A percentile compares a stretch with the other conserved stretches of the same genome.
phyloP scores from a whole-genome alignment of 2,888 invertebrate genomes.

The Ceramica pisi region DNA sequence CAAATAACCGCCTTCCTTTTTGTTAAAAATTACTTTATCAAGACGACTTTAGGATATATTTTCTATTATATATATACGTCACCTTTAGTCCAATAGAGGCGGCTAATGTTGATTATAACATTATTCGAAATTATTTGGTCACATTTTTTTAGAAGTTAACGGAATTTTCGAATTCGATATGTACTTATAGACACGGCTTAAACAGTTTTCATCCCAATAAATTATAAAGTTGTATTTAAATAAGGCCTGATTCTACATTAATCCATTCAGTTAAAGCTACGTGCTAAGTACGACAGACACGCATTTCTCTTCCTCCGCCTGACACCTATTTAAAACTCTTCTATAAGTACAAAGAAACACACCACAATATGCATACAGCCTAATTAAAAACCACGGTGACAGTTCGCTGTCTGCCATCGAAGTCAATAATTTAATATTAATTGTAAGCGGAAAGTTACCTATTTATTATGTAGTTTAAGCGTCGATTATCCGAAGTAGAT shows the following conservation, averaged over 20 bases:
- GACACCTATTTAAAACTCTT: constrained; percentile 44
- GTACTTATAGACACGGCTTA: neutral
- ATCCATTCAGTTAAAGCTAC: constrained; percentile 21
- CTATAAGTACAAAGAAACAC: constrained; percentile 52
- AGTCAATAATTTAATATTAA: constrained; percentile 70
- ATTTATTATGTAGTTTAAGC: constrained; percentile 65
- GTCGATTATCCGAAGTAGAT: constrained; percentile 63
- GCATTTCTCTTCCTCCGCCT: constrained; percentile 42
- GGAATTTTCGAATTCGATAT: neutral
- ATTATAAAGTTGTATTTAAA: no score
- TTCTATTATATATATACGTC: no score
- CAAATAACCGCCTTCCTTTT: no score
- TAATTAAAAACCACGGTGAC: constrained; percentile 62
- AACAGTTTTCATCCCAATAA: constrained; percentile 15
- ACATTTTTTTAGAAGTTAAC: constrained; percentile 10
- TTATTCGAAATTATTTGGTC: constrained; percentile 43
- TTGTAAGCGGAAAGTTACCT: constrained; percentile 68
- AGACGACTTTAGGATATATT: no score
- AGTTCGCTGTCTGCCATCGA: constrained; percentile 60
- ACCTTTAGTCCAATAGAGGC: constrained; percentile 32
- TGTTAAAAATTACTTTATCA: no score
- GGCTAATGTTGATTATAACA: constrained; percentile 40
- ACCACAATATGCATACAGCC: constrained; percentile 32
- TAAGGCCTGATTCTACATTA: neutral
- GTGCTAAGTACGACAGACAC: constrained; percentile 51